Percentiles rank a stretch among this genome's conserved stretches.
Evolutionary conservation across 1,140 invertebrate genomes (phyloP).

Genomic region (Eriosoma lanigerum): DNA sequence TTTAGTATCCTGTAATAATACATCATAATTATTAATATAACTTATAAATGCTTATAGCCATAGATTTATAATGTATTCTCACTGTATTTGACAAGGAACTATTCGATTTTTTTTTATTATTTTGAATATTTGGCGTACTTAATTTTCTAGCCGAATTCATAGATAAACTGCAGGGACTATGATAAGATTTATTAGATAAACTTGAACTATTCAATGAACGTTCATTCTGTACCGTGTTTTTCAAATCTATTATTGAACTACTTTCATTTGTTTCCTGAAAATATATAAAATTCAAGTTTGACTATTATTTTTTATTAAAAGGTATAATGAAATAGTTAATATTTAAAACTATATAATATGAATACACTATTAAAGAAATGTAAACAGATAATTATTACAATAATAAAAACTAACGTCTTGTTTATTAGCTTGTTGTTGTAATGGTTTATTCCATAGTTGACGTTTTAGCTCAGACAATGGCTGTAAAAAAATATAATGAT

Average conservation of each 20-base stretch:
- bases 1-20: constrained; percentile 26
- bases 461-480: constrained; percentile 25
- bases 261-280: constrained; percentile 14
- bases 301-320: too few relatives aligned
- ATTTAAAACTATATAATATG: background rate
- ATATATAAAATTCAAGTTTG: background rate
- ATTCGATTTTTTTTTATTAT: constrained; percentile 14
- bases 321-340: too few relatives aligned
- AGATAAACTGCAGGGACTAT: background rate
- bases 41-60: too few relatives aligned
- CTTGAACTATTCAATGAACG: background rate
- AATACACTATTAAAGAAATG: background rate
- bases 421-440: background rate
- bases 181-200: background rate
- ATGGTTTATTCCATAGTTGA: constrained; percentile 15
- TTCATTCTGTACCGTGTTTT: background rate
- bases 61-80: background rate
- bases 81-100: background rate
- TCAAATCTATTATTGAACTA: background rate
- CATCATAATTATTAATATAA: background rate
- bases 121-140: background rate
- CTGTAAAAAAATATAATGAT: constrained; percentile 7
- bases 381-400: background rate
- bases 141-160: background rate
- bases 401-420: background rate